phyloP scores from a whole-genome alignment of 2,113 vertebrate genomes.

The Amphilophus citrinellus region DNA sequence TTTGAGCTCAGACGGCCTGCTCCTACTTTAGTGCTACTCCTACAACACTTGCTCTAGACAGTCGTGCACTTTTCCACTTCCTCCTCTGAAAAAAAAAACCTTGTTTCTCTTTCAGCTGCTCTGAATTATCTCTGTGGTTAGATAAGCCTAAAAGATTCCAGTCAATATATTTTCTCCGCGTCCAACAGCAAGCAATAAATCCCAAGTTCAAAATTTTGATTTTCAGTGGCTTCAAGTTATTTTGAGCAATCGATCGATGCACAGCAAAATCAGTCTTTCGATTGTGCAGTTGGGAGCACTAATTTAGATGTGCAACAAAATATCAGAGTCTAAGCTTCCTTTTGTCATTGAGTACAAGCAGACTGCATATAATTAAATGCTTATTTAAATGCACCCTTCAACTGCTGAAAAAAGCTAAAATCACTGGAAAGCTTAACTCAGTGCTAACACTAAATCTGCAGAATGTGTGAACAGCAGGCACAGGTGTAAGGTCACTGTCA shows the following conservation, averaged over 20 bases:
- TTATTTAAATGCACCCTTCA: neutral
- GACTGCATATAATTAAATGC: neutral
- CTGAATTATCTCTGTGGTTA: conserved; percentile 51
- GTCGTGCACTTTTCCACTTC: conserved; percentile 38
- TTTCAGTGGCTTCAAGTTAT: neutral
- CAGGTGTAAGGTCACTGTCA: conserved; percentile 25
- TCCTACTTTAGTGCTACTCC: conserved; percentile 48
- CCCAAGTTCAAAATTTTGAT: neutral
- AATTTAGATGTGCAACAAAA: neutral
- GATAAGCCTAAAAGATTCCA: conserved; percentile 26
- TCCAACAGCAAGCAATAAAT: neutral
- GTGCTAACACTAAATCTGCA: neutral
- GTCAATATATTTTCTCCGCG: neutral
- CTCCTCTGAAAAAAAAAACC: conserved; percentile 32
- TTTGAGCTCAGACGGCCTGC: conserved; percentile 54
- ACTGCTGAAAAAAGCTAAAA: neutral
- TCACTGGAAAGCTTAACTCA: neutral
- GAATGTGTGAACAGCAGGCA: conserved; percentile 34
- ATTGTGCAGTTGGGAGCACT: neutral
- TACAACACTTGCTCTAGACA: conserved; percentile 62
- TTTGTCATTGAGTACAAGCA: neutral
- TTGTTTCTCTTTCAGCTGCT: conserved; percentile 24
- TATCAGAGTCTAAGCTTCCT: neutral
- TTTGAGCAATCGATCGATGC: neutral
- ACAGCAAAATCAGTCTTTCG: neutral